A percentile compares a stretch with the other conserved stretches of the same genome.
These are phyloP conservation scores for Chironomus riparius DNA, from an alignment of 2,888 invertebrate species.

Conservation along the genomic window DNA sequence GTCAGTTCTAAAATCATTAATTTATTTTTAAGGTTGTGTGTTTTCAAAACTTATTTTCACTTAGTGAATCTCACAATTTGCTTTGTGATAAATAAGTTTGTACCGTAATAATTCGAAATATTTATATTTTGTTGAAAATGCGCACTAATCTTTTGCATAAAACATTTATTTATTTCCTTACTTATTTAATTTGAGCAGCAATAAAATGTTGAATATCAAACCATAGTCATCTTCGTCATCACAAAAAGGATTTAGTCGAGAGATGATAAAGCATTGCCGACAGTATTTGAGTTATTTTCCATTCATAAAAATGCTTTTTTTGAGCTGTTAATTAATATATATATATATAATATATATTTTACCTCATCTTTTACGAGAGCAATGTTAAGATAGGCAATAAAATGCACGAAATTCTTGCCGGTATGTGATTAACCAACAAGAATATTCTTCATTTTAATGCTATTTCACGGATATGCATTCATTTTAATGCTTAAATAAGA, in stretches of 20 bases:
- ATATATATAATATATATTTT: too few relatives aligned
- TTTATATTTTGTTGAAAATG: too few relatives aligned
- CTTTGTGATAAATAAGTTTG: too few relatives aligned
- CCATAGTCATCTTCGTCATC: neutral
- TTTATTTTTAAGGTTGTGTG: too few relatives aligned
- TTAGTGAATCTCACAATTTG: too few relatives aligned
- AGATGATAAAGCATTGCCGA: conserved; percentile 1
- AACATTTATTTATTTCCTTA: too few relatives aligned
- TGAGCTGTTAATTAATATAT: conserved; percentile 9
- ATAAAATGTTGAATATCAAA: neutral
- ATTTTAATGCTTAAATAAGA: too few relatives aligned
- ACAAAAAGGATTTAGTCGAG: neutral
- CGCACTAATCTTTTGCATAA: too few relatives aligned
- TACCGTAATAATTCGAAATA: too few relatives aligned
- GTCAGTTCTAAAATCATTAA: too few relatives aligned
- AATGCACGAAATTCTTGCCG: neutral
- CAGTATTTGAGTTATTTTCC: conserved; percentile 4
- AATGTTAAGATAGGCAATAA: neutral
- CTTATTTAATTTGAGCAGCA: neutral
- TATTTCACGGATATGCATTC: too few relatives aligned
- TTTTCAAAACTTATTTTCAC: too few relatives aligned
- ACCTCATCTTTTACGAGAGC: neutral
- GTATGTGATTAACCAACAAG: neutral
- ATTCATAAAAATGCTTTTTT: conserved; percentile 7
- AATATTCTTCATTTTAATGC: neutral